Percentiles rank a stretch among this genome's conserved stretches.
These are phyloP conservation scores for Drosophila sturtevanti DNA, from an alignment of 1,140 invertebrate genomes.

Conservation along the genomic window DNA sequence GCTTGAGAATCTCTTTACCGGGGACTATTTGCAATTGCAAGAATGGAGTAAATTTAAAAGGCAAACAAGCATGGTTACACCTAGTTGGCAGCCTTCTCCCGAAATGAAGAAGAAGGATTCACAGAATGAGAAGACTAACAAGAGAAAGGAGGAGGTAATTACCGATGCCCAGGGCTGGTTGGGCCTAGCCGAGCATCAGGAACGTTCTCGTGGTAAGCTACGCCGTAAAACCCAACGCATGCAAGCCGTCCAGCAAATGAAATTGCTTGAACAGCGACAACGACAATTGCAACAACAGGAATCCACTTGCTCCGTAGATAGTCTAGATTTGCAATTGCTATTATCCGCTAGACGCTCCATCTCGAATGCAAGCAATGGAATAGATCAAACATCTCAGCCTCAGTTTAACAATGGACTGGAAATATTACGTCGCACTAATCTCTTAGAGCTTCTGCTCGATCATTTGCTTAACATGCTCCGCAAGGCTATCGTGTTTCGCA, in stretches of 20 bases:
- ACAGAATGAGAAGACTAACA: neutral
- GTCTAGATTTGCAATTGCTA: slow-evolving; percentile 79
- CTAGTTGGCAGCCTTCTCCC: neutral
- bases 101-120: neutral
- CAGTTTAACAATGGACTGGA: slow-evolving; percentile 83
- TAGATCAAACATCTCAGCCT: neutral
- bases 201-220: slow-evolving; percentile 51
- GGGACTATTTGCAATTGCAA: slow-evolving; percentile 83
- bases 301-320: slow-evolving; percentile 62
- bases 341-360: slow-evolving; percentile 1
- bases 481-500: slow-evolving; percentile 70
- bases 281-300: slow-evolving; percentile 48
- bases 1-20: slow-evolving; percentile 85
- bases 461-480: slow-evolving; percentile 62
- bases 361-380: neutral
- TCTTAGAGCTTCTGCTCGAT: slow-evolving; percentile 86
- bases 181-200: slow-evolving; percentile 68
- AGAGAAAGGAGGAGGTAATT: neutral
- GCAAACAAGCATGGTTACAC: neutral
- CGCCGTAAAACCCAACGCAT: slow-evolving; percentile 67
- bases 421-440: slow-evolving; percentile 83
- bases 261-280: slow-evolving; percentile 47
- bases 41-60: slow-evolving; percentile 54
- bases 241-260: slow-evolving; percentile 62
- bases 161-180: slow-evolving; percentile 58